Evolutionary conservation across 2,113 vertebrate species (phyloP).

Genomic region (Salvelinus alpinus): DNA sequence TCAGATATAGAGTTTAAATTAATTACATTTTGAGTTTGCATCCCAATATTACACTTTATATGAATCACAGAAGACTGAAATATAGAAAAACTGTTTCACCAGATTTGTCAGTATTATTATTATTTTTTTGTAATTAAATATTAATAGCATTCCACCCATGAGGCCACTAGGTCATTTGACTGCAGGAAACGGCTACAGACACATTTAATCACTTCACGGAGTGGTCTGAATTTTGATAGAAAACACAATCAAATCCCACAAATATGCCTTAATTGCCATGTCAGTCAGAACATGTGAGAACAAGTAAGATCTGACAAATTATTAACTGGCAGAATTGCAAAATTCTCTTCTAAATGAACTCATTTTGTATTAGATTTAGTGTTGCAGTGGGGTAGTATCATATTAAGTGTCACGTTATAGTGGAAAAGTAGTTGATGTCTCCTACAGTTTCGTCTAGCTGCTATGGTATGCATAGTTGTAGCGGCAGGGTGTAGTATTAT

Average conservation of each 20-base stretch:
- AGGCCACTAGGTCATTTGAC: no score
- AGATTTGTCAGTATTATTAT: no score
- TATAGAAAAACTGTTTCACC: no score
- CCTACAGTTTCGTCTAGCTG: slow-evolving; percentile 11
- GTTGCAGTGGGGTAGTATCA: neutral
- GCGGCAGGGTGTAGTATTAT: neutral
- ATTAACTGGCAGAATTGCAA: slow-evolving; percentile 38
- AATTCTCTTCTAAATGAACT: neutral
- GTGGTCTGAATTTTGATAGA: slow-evolving; percentile 24
- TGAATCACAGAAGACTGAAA: no score
- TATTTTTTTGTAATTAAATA: no score
- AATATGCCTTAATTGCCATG: slow-evolving; percentile 55
- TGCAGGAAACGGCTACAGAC: neutral
- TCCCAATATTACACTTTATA: no score
- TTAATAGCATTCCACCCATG: no score
- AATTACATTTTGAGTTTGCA: no score
- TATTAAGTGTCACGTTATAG: slow-evolving; percentile 10
- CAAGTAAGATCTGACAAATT: neutral
- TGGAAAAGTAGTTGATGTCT: neutral
- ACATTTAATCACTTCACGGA: neutral
- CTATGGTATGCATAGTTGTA: slow-evolving; percentile 32
- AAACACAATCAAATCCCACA: slow-evolving; percentile 52
- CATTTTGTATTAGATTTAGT: slow-evolving; percentile 45
- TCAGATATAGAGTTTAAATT: no score
- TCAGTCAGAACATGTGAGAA: slow-evolving; percentile 33